Base-by-base conservation (phyloP, 2,113 vertebrate species). In the Tachysurus fulvidraco region DNA sequence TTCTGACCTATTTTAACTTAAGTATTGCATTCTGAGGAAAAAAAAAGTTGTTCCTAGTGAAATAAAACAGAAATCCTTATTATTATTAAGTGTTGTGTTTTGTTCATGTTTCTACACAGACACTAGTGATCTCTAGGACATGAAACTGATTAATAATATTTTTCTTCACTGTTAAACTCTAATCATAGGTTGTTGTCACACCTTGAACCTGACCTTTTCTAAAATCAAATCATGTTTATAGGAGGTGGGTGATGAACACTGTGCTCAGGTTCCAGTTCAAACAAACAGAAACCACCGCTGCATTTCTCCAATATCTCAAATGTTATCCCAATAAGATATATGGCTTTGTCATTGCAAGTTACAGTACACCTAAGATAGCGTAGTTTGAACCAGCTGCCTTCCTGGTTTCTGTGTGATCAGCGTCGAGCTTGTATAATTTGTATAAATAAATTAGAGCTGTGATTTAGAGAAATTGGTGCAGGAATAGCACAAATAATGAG, bases 181-280 rank as follows among this genome's bases (percentile, higher is more conserved):
- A 19, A 21, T 57, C n/a, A 46, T n/a, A n/a, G n/a, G n/a, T n/a
- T n/a, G n/a, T n/a, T n/a, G n/a, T n/a, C 87, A 73, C 67, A 62
- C 74, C 64, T 57, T 73, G 50, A 21, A 64, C 10, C 64, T 86
- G 86, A 88, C 85, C 86, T 84, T 86, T 57, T 71, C 80, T n/a
- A 4, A 67, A 86, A 64, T 65, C 67, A n/a, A 44, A 30, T n/a
- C n/a, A 13, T 25, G 50, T 69, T 64, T 25, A 87, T 88, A 84
- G 74, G 46, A 84, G 83, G 21, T 74, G 30, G 86, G 21, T 36
- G 85, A 71, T 54, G n/a, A 74, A 78, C 71, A 84, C 73, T 65
- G 69, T 41, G 11, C 19, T 12, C 82, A 82, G 79, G 84, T 54
- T 41, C 14, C 14, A 10, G 67, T 81, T 83, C 85, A 64, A 67